phyloP scores from a whole-genome alignment of 1,140 invertebrate genomes.

The Aphis craccivora region DNA sequence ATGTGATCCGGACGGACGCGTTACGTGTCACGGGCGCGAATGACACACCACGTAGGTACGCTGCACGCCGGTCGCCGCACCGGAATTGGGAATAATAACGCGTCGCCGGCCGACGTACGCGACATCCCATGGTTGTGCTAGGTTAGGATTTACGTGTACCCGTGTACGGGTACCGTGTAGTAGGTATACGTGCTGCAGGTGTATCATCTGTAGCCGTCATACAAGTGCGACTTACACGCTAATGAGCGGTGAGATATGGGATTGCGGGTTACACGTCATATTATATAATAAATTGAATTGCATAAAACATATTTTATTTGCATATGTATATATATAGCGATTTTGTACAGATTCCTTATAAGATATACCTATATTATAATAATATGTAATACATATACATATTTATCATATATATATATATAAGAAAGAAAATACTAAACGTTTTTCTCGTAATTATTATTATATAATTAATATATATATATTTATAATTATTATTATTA shows the following conservation, averaged over 20 bases:
- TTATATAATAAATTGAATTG: neutral
- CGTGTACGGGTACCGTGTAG: too few relatives aligned
- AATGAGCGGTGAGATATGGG: neutral
- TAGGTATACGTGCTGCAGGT: neutral
- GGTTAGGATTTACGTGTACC: neutral
- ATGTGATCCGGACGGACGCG: neutral
- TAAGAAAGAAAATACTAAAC: slow-evolving; percentile 28
- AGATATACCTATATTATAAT: slow-evolving; percentile 2
- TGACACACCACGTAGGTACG: neutral
- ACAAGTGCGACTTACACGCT: too few relatives aligned
- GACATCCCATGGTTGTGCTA: neutral
- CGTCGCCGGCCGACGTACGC: neutral
- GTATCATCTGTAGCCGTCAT: too few relatives aligned
- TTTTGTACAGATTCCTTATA: slow-evolving; percentile 22
- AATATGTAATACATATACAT: neutral
- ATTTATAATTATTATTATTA: slow-evolving; percentile 44
- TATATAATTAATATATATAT: slow-evolving; percentile 42
- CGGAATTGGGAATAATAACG: neutral
- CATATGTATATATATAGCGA: slow-evolving; percentile 18
- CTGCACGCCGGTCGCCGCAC: too few relatives aligned
- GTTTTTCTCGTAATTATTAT: slow-evolving; percentile 44
- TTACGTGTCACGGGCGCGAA: neutral
- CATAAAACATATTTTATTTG: slow-evolving; percentile 32
- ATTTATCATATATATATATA: neutral
- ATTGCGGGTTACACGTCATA: too few relatives aligned